Evolutionary conservation across 2,113 vertebrate species (phyloP).

Genomic region (Myodes glareolus): DNA sequence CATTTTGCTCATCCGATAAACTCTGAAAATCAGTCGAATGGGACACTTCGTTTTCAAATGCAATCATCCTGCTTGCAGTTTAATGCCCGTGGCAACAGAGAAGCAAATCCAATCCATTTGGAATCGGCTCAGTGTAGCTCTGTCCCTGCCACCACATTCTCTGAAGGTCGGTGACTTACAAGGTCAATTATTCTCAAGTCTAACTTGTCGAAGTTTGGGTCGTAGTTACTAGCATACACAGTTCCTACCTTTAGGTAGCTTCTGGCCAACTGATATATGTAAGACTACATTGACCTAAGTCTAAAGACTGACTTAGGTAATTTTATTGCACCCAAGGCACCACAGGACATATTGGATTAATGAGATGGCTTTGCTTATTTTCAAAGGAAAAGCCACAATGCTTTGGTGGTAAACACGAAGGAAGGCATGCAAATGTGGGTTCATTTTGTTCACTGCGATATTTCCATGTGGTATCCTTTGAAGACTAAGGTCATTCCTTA

Average conservation of each 20-base stretch:
- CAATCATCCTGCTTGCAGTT: neutral
- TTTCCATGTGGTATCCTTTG: neutral
- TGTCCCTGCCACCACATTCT: neutral
- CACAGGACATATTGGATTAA: neutral
- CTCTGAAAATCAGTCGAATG: neutral
- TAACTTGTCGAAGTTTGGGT: too few species aligned
- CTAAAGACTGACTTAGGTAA: neutral
- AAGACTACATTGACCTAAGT: neutral
- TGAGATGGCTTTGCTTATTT: neutral
- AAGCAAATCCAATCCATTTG: neutral
- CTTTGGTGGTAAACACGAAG: neutral
- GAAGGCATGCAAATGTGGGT: too few species aligned
- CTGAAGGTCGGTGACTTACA: neutral
- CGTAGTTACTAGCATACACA: neutral
- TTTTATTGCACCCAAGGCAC: neutral
- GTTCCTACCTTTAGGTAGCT: neutral
- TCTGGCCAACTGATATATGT: too few species aligned
- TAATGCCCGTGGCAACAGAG: neutral
- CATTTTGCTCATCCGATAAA: neutral
- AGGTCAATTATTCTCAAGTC: too few species aligned
- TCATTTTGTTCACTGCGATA: neutral
- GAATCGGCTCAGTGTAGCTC: neutral
- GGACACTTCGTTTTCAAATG: neutral
- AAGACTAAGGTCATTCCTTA: neutral
- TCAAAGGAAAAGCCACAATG: neutral